Conservation (phyloP, 2,888 invertebrate species). For the Orchestes rusci region DNA sequence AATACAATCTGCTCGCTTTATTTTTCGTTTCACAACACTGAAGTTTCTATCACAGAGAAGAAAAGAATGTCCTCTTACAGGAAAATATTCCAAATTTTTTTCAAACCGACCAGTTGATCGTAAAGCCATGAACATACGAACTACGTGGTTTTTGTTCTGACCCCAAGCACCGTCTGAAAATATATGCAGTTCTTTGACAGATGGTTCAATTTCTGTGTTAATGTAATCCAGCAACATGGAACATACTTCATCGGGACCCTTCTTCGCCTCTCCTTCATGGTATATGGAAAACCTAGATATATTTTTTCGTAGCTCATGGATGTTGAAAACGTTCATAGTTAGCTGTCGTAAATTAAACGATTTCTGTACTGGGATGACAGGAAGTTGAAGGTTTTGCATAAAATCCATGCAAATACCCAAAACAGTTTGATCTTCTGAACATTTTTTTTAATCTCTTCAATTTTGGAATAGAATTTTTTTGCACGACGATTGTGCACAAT, state of each 20-base stretch:
- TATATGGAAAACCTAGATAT: neutral
- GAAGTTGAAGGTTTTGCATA: slow-evolving; percentile 8
- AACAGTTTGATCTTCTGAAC: slow-evolving; percentile 7
- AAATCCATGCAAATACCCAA: slow-evolving; percentile 6
- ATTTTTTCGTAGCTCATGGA: neutral
- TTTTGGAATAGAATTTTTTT: slow-evolving; percentile 6
- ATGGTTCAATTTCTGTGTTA: neutral
- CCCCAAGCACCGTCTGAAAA: slow-evolving; percentile 5
- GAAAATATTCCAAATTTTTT: neutral
- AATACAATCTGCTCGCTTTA: slow-evolving; percentile 1
- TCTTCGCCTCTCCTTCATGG: neutral
- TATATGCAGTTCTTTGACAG: slow-evolving; percentile 6
- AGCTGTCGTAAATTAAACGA: slow-evolving; percentile 9
- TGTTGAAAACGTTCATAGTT: slow-evolving; percentile 1
- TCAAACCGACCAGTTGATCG: neutral
- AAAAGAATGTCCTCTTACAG: slow-evolving; percentile 3
- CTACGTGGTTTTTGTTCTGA: slow-evolving; percentile 3
- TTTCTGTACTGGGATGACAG: slow-evolving; percentile 7
- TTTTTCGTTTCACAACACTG: neutral
- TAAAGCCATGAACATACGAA: neutral
- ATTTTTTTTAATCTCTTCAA: slow-evolving; percentile 6
- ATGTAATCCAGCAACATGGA: neutral
- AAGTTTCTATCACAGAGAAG: slow-evolving; percentile 4
- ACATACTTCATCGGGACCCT: neutral
- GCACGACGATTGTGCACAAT: neutral